Conservation (phyloP, 2,888 invertebrate genomes). For the Zygaena filipendulae region DNA sequence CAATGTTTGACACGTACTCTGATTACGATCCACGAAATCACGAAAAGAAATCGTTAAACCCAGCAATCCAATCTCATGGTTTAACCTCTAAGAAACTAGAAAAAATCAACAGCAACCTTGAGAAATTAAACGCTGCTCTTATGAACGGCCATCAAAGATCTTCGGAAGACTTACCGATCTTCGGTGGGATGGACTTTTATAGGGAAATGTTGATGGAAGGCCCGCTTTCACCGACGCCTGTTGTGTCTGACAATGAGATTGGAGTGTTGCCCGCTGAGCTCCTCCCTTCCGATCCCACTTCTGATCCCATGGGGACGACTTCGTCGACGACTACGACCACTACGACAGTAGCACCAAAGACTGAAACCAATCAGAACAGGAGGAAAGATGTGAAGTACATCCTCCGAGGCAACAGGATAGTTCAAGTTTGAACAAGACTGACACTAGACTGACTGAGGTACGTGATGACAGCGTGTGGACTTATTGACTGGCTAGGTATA, state of each 20-base stretch:
- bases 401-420: constrained; percentile 59
- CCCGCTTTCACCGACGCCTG: constrained; percentile 42
- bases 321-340: constrained; percentile 26
- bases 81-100: constrained; percentile 48
- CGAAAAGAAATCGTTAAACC: constrained; percentile 11
- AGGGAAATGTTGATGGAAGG: constrained; percentile 32
- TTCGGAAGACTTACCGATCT: constrained; percentile 36
- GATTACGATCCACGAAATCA: constrained; percentile 38
- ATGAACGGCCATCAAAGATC: constrained; percentile 44
- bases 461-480: constrained; percentile 18
- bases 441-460: constrained; percentile 33
- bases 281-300: constrained; percentile 27
- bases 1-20: constrained; percentile 35
- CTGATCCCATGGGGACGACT: constrained; percentile 17
- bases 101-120: constrained; percentile 47
- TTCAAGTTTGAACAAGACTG: constrained; percentile 52
- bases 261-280: constrained; percentile 52
- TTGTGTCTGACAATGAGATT: constrained; percentile 49
- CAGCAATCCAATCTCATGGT: constrained; percentile 25
- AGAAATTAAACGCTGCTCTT: constrained; percentile 38
- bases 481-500: too few species aligned
- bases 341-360: constrained; percentile 28
- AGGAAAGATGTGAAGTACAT: constrained; percentile 53
- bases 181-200: constrained; percentile 33
- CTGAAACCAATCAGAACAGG: constrained; percentile 32